Evolutionary conservation across 2,888 invertebrate species (phyloP).

Genomic region (Caenorhabditis sp.): DNA sequence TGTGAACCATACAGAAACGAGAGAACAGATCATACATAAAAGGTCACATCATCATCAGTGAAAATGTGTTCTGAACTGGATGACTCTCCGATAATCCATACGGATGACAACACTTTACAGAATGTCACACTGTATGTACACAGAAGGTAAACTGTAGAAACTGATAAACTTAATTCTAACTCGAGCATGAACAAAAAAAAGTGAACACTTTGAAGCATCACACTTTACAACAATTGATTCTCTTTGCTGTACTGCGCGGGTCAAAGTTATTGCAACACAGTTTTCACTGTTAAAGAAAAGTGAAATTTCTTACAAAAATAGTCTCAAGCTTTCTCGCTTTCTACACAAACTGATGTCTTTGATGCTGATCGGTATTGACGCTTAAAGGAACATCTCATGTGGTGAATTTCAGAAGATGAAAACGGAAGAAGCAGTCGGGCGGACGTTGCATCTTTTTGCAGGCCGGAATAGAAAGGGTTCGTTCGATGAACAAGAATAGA

Average conservation of each 20-base stretch:
- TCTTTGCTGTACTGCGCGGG: no score
- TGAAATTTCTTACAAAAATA: conserved; percentile 12
- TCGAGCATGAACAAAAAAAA: no score
- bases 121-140: no score
- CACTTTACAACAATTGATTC: background rate
- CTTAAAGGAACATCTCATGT: background rate
- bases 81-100: no score
- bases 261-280: background rate
- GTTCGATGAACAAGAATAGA: conserved; percentile 45
- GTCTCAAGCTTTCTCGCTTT: background rate
- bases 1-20: conserved; percentile 4
- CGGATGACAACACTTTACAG: no score
- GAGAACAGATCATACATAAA: conserved; percentile 27
- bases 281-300: conserved; percentile 46
- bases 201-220: background rate
- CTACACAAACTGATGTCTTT: background rate
- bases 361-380: background rate
- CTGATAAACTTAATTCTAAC: conserved; percentile 8
- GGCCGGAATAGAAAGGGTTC: conserved; percentile 5
- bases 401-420: background rate
- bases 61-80: background rate
- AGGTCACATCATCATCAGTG: conserved; percentile 21
- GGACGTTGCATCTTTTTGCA: conserved; percentile 37
- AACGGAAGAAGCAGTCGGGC: conserved; percentile 11
- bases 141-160: no score